Evolutionary conservation across 2,888 invertebrate species (phyloP).

Genomic region (Ophion costatus): DNA sequence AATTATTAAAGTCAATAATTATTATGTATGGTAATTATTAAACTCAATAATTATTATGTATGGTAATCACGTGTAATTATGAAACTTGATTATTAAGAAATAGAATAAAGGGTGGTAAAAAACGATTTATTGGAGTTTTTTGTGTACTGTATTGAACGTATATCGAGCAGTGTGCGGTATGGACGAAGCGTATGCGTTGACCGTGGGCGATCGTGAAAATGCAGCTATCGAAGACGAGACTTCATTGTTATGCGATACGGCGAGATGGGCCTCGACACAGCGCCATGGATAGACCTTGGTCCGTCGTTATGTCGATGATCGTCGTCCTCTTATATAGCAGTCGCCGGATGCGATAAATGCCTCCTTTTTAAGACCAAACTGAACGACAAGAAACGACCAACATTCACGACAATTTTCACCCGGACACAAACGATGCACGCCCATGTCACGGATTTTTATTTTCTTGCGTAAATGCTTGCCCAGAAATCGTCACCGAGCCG

Average conservation of each 20-base stretch:
- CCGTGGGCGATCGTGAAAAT: constrained; percentile 72
- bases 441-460: not conserved
- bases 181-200: constrained; percentile 42
- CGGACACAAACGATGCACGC: too few species aligned
- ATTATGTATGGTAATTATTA: too few species aligned
- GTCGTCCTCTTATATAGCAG: constrained; percentile 47
- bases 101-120: too few species aligned
- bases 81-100: too few species aligned
- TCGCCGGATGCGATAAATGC: constrained; percentile 75
- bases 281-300: constrained; percentile 72
- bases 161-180: not conserved
- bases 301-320: constrained; percentile 57
- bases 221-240: constrained; percentile 64
- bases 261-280: constrained; percentile 58
- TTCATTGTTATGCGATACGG: constrained; percentile 76
- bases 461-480: not conserved
- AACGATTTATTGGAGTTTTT: not conserved
- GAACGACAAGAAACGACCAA: constrained; percentile 54
- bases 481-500: not conserved
- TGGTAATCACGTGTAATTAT: too few species aligned
- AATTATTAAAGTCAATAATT: too few species aligned
- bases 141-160: not conserved
- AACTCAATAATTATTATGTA: too few species aligned
- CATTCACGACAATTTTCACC: not conserved
- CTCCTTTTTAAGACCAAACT: constrained; percentile 73